Conservation (phyloP, 2,113 vertebrate species). For the Oryzias melastigma region DNA sequence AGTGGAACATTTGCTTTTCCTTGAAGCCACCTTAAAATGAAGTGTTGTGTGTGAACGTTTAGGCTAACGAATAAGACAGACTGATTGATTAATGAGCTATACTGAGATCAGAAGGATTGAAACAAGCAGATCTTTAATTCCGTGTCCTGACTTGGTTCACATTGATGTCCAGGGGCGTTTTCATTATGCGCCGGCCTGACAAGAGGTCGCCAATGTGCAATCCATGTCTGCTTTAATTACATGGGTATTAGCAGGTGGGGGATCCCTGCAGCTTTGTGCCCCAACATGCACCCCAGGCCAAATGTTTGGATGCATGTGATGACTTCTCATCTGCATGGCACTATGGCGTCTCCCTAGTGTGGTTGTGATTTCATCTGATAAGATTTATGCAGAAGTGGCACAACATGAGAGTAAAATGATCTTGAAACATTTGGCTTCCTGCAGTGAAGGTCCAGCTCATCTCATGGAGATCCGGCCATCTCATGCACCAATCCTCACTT, state of each 20-base stretch:
- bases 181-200: slow-evolving; percentile 23
- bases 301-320: slow-evolving; percentile 27
- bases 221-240: slow-evolving; percentile 66
- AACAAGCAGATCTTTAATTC: slow-evolving; percentile 49
- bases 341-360: no score
- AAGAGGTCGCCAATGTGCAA: slow-evolving; percentile 29
- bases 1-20: neutral
- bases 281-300: slow-evolving; percentile 31
- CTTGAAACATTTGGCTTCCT: no score
- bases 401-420: no score
- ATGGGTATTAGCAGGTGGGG: slow-evolving; percentile 51
- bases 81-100: slow-evolving; percentile 68
- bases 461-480: slow-evolving; percentile 38
- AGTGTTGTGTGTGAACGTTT: slow-evolving; percentile 56
- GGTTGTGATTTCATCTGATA: neutral
- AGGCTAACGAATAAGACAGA: slow-evolving; percentile 62
- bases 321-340: neutral
- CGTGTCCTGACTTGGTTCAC: slow-evolving; percentile 33
- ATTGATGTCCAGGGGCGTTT: slow-evolving; percentile 30
- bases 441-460: neutral
- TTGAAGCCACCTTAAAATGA: slow-evolving; percentile 1
- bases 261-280: slow-evolving; percentile 34
- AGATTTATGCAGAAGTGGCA: neutral
- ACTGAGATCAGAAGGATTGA: slow-evolving; percentile 59
- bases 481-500: slow-evolving; percentile 51